Base-by-base conservation (phyloP, 2,888 invertebrate genomes). In the Crossocerus cetratus region DNA sequence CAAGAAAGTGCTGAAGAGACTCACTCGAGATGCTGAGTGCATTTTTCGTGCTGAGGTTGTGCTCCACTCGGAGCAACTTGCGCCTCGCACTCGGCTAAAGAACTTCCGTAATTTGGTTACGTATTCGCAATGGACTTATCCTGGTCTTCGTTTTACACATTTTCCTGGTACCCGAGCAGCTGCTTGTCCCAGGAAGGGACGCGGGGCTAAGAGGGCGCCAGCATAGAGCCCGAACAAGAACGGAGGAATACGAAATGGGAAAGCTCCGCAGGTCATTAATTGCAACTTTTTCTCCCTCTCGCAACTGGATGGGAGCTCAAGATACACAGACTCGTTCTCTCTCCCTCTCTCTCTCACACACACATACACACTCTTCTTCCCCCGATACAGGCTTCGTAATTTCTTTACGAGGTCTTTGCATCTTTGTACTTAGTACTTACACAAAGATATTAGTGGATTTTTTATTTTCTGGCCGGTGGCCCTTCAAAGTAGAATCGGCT, bases 41-140 rank as follows among this genome's bases (percentile, higher is more conserved):
- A 32, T 32, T 32, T 32, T 32, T 32, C 32, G 32, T 8, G 32
- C 32, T 32, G 32, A 32, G 32, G 32, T 32, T 32, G 32, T 32
- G 32, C 32, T 32, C 8, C 32, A 2, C 32, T 11, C 8, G 32
- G 8, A 11, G 32, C 32, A 11, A 32, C 32, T 32, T 32, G 32
- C 60, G 57, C 65, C 62, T 54, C 59, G 32, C 32, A 53, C 54
- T 64, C 57, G 65, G 78, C 76, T 78, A 85, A 82, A 84, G 78
- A 84, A 85, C 82, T 85, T 78, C 59, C 72, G 81, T 86, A 84
- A 87, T 86, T 87, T 84, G 83, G 82, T 87, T 85, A 87, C 81
- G 82, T 82, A 84, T 84, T 84, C 76, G 83, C 83, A 84, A 84
- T 83, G 80, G 80, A 80, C 74, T 84, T 78, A 76, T 72, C 72